Evolutionary conservation across 2,888 invertebrate genomes (phyloP), one percentile per base, ranked within the genome.

Genomic region (Cylindroiulus punctatus): DNA sequence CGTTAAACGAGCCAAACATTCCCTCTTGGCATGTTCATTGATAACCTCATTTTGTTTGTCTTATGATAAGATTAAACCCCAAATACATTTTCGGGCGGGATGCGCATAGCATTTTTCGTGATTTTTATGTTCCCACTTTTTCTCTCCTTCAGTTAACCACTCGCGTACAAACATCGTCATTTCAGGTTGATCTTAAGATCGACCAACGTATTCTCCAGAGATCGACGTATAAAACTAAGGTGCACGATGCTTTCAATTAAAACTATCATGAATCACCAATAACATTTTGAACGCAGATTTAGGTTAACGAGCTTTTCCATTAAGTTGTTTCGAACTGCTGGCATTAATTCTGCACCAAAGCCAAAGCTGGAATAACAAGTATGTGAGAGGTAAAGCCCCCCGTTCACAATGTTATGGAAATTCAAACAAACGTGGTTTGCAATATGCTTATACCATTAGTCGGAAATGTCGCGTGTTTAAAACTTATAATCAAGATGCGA

Each of bases 21-120:
- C 65, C 26, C 26, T 65, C 65, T 65, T 65, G 65, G 26, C 26
- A 65, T 65, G 65, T 65, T 7, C 65, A 65, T 65, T 65, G 65
- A 65, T 65, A 65, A 65, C 65, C 65, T 65, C 65, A 65, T 65
- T 65, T 65, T 65, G 65, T 65, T 65, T 65, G 65, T 65, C 65
- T 65, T 65, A 65, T 65, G 65, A 65, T 65, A 65, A 65, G 65
- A 65, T 65, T 65, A 65, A 65, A 65, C 65, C 26, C 65, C 65
- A 65, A 65, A 26, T 65, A 65, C 26, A 26, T 65, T 65, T 65
- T 65, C 26, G 65, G 10, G 65, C 7, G 65, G 57, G 57, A n/a
- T 57, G 7, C 65, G 12, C 5, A 52, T 0, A 65, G 65, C 65
- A 26, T 12, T 65, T n/a, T 65, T 65, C 26, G 26, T 22, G 65